Evolutionary conservation across 2,113 vertebrate species (phyloP).

Genomic region (Orycteropus afer): DNA sequence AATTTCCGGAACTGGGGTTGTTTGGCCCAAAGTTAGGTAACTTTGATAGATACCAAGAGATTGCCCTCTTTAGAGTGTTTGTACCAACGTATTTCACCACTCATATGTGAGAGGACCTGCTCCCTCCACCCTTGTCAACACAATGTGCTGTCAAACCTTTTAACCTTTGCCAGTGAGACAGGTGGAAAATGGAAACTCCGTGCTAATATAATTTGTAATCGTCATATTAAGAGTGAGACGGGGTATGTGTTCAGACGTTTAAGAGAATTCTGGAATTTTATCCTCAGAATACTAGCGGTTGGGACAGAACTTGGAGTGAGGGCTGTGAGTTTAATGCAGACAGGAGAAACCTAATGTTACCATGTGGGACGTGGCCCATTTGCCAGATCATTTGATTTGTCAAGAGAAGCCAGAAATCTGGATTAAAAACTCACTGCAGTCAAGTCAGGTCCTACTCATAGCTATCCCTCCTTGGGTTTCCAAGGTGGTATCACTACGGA

Average conservation of each 20-base stretch:
- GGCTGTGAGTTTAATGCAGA: background rate
- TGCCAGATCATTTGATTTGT: background rate
- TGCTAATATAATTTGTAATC: background rate
- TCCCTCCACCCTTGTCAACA: background rate
- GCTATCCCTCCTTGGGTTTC: too few relatives aligned
- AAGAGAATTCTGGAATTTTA: background rate
- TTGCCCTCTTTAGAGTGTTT: background rate
- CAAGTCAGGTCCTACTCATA: too few relatives aligned
- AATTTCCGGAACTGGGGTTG: background rate
- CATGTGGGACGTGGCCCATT: background rate
- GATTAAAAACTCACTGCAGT: background rate
- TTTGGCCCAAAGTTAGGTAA: background rate
- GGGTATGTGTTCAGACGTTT: background rate
- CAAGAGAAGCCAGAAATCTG: background rate
- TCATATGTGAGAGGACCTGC: rapidly evolving
- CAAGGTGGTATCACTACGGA: too few relatives aligned
- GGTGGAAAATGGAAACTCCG: background rate
- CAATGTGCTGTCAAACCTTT: background rate
- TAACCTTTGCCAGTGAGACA: background rate
- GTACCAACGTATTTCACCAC: background rate
- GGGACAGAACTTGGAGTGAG: background rate
- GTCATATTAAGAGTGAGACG: background rate
- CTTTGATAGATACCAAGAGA: background rate
- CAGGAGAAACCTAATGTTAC: background rate
- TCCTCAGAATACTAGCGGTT: background rate